Base-by-base conservation (phyloP, 2,797 vertebrate species). In the Ciconia nigra region DNA sequence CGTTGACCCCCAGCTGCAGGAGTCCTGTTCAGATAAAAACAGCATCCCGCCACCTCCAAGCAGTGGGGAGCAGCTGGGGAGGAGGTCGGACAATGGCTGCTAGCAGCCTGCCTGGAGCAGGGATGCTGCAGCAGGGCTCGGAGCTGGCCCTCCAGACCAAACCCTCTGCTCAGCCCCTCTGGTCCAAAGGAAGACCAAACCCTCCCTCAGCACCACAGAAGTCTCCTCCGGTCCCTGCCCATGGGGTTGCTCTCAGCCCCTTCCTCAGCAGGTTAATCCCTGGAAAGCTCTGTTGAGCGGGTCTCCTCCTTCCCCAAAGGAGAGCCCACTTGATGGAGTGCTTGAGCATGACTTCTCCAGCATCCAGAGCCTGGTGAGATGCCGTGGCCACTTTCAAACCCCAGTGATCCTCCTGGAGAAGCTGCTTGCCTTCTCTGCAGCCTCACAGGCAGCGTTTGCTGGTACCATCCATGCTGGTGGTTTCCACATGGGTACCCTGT, bases 1-100 rank as follows among this genome's bases (percentile, higher is more conserved):
- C 22, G 1, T 33, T 84, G 85, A 93, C 63, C 70, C 80, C 44
- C 94, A 96, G 94, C 94, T 97, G 95, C 94, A 89, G 63, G 47
- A 96, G 86, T 35, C 55, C 66, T 73, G 55, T 54, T 21, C 46
- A 84, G 92, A 93, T 83, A 87, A 88, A 95, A 92, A 61, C 55
- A 14, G 25, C 71, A 87, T 65, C 83, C 26, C 12, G 1, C 73
- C 86, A 90, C 81, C 67, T 82, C 73, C 0, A 2, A 72, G 67
- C 0, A 0, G 15, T 2, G 14, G 63, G 73, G 78, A 90, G 52
- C 73, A 78, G 67, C 63, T 70, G 57, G 63, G 55, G 39, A 93
- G 58, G 65, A 88, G 83, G 37, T 3, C 3, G 55, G 49, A 46
- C 25, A 51, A 47, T 7, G 71, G 19, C 71, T 92, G 63, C 31